phyloP scores from a whole-genome alignment of 1,140 invertebrate species.

The silkworm (Bombyx mori) region ASM3026992v2 NC_085131.1:265501-266000 shows the following conservation, averaged over 20 bases:
- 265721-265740: conserved; percentile 1
- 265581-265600: background rate
- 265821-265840: conserved; percentile 92
- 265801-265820: conserved; percentile 88
- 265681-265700: conserved; percentile 62
- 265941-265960: too few relatives aligned
- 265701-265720: conserved; percentile 70
- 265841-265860: conserved; percentile 95
- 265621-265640: conserved; percentile 57
- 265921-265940: conserved; percentile 65
- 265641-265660: conserved; percentile 30
- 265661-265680: conserved; percentile 32
- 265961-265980: too few relatives aligned
- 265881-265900: conserved; percentile 98
- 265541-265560: too few relatives aligned
- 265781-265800: conserved; percentile 77
- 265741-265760: background rate
- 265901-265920: conserved; percentile 98
- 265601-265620: too few relatives aligned
- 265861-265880: conserved; percentile 99
- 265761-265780: background rate
- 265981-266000: too few relatives aligned
- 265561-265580: too few relatives aligned
- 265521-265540: too few relatives aligned
- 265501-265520: too few relatives aligned